phyloP scores from a whole-genome alignment of 1,140 invertebrate species.

The Formica selysi region DNA sequence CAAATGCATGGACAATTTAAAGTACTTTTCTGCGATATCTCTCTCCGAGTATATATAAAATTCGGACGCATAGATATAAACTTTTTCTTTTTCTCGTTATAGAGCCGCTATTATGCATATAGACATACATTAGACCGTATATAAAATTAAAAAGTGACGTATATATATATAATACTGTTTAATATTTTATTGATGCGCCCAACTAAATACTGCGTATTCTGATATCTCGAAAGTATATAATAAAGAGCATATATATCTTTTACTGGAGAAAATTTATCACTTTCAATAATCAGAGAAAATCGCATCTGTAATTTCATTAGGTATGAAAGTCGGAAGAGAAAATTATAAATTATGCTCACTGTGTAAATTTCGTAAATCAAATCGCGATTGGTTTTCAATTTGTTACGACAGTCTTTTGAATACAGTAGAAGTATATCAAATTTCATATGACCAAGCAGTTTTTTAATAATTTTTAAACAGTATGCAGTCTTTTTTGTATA shows the following conservation, averaged over 20 bases:
- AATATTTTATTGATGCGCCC: slow-evolving; percentile 33
- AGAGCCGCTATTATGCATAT: slow-evolving; percentile 16
- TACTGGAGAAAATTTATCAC: slow-evolving; percentile 1
- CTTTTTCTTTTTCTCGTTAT: slow-evolving; percentile 6
- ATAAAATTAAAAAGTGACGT: slow-evolving; percentile 40
- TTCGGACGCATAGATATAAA: slow-evolving; percentile 32
- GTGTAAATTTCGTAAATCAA: slow-evolving; percentile 12
- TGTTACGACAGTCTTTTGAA: slow-evolving; percentile 11
- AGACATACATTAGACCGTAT: slow-evolving; percentile 20
- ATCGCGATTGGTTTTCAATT: not conserved
- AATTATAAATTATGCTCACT: slow-evolving; percentile 6
- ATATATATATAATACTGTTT: slow-evolving; percentile 39
- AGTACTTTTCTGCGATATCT: slow-evolving; percentile 3
- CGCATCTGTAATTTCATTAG: not conserved
- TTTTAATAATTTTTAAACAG: not conserved
- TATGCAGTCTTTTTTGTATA: slow-evolving; percentile 14
- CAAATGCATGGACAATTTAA: slow-evolving; percentile 47
- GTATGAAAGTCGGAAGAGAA: not conserved
- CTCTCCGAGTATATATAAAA: slow-evolving; percentile 29
- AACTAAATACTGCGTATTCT: slow-evolving; percentile 3
- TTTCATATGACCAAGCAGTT: slow-evolving; percentile 8
- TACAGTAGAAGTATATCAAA: slow-evolving; percentile 10
- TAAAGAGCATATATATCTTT: not conserved
- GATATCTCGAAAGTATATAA: slow-evolving; percentile 19
- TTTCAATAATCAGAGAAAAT: not conserved